Base-by-base conservation (phyloP, 2,888 invertebrate genomes). In the Tachina grossa region DNA sequence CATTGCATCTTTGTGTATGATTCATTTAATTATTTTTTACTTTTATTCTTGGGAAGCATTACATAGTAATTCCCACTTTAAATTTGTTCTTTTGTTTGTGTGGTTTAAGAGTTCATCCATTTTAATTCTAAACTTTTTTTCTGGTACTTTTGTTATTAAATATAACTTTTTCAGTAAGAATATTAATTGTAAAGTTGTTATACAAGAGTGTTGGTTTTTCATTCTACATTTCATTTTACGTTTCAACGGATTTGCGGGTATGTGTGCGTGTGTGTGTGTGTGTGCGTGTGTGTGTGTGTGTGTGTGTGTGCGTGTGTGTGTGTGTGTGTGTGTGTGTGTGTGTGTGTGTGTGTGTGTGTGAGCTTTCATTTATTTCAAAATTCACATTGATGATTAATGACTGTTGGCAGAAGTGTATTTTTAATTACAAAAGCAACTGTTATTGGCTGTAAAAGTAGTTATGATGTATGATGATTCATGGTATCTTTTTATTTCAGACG, bases 131-230 rank as follows among this genome's bases (percentile, higher is more conserved):
- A 31, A 31, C 11, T 31, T 72, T 10, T 13, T 51, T 55, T 49
- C 9, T 57, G 4, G 45, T 71, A 5, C 39, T 59, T 51, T 74
- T 31, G 55, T 22, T 71, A 22, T 63, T 57, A 16, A 45, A 2
- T 61, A 49, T 19, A 53, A 63, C 49, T 74, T 72, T 65, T 72
- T 22, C 8, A 72, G 74, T 43, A 74, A 74, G 57, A 80, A 80
- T 74, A 57, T 80, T 74, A 80, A 80, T 74, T 80, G 71, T 57
- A 79, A 63, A 79, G 16, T 55, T 71, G 22, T 63, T 77, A 66
- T 55, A 9, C 41, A 41, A 41, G 31, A 47, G 16, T 47, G 53
- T 61, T 45, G 71, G 71, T 65, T 65, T 49, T 72, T 57, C n/a
- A 19, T 65, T 51, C 9, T 65, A 16, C 41, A 57, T 19, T 31